Base-by-base conservation (phyloP, 64 coral and sea anemone species). In the Montipora sp. region DNA sequence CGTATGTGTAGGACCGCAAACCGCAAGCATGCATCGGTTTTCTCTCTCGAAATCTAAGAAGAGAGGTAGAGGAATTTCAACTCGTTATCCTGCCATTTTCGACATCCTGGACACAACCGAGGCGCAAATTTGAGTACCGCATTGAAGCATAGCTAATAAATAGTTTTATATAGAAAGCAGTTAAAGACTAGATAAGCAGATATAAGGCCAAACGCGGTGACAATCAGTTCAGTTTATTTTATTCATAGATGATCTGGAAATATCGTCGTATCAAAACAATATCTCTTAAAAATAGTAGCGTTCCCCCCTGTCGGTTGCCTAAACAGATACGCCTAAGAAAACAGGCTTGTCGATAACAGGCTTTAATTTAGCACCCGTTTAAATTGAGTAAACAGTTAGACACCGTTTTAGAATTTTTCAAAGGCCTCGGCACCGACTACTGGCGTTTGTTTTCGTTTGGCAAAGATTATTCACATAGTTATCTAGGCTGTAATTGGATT, bases 401-500 rank as follows among this genome's bases (percentile, higher is more conserved):
- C 19, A 22, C 68, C 68, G 21, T 82, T 65, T 63, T 27, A 36
- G 2, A 13, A 3, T 65, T 16, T 65, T 82, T 58, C 10, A 55
- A 15, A 47, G 21, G 9, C 22, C n/a, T 58, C 18, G 8, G 7
- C 12, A 44, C 55, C 24, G 58, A 49, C 75, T 23, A 27, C 45
- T 24, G 18, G 82, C 14, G 15, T 85, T 22, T 23, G 44, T 50
- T 85, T 21, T 49, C 63, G 82, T 71, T 85, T 46, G 19, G 6
- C 44, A 44, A 3, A 51, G 47, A 85, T 71, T 70, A 85, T 85
- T 85, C 24, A 85, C 65, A 50, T 50, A 85, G 15, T 63, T 72
- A 36, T 85, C 18, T 16, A 71, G 44, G 46, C 14, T 85, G 65
- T 63, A 71, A 85, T 20, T 85, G 47, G 23, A 78, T 78, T 61